These are phyloP conservation scores for Podiceps cristatus DNA, from an alignment of 2,113 vertebrate genomes.

Conservation along the genomic window DNA sequence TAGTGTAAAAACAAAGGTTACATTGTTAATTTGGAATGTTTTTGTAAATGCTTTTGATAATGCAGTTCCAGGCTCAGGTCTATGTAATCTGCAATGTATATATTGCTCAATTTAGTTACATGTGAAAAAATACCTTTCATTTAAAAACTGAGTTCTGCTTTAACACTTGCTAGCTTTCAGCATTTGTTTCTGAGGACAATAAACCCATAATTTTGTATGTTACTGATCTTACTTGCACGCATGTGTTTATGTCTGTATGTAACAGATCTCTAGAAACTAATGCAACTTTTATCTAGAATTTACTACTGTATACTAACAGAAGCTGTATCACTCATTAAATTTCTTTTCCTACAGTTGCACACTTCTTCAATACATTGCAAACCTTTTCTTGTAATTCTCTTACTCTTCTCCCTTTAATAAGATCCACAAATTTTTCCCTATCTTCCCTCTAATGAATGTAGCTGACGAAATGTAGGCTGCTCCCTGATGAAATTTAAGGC, in stretches of 20 bases:
- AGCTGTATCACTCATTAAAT: background rate
- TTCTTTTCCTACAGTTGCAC: background rate
- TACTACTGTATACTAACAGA: background rate
- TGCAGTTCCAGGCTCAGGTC: background rate
- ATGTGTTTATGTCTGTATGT: accelerated
- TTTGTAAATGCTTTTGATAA: background rate
- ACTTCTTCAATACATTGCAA: background rate
- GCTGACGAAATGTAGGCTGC: background rate
- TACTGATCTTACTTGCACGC: background rate
- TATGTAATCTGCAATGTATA: background rate
- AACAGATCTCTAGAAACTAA: background rate
- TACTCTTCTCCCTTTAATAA: background rate
- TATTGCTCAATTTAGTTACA: background rate
- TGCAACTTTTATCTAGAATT: background rate
- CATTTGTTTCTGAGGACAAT: background rate
- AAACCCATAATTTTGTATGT: background rate
- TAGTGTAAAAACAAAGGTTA: slow-evolving; percentile 15
- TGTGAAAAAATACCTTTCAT: background rate
- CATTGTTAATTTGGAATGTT: background rate
- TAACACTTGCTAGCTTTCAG: background rate
- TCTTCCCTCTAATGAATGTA: background rate
- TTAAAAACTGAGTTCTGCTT: background rate
- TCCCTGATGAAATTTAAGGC: background rate
- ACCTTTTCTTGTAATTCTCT: background rate
- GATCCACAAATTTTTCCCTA: background rate